Evolutionary conservation across 2,113 vertebrate genomes (phyloP).

Genomic region (Turdus rufiventris): DNA sequence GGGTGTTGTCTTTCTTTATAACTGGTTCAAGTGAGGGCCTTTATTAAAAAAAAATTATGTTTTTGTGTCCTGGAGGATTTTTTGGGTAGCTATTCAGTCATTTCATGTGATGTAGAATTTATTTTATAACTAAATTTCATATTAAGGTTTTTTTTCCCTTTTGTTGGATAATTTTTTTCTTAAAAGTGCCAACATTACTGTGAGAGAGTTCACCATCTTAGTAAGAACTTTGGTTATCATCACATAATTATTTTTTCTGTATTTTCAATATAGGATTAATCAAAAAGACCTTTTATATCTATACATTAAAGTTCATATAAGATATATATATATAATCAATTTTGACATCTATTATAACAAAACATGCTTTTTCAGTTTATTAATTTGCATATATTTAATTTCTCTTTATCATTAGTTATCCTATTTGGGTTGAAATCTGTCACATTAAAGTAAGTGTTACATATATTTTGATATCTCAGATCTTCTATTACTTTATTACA

Average conservation of each 20-base stretch:
- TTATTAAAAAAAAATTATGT: neutral
- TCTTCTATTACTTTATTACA: neutral
- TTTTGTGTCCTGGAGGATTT: neutral
- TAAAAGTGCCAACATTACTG: neutral
- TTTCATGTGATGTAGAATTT: neutral
- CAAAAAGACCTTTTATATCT: neutral
- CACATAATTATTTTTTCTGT: neutral
- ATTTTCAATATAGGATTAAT: neutral
- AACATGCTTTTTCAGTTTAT: neutral
- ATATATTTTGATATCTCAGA: neutral
- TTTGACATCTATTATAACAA: neutral
- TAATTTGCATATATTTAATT: neutral
- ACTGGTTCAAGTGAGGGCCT: neutral
- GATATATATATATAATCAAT: neutral
- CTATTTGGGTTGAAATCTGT: neutral
- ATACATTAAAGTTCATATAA: neutral
- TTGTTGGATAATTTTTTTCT: neutral
- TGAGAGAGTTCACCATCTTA: neutral
- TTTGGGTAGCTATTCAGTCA: neutral
- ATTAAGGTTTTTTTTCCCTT: neutral
- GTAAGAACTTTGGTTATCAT: neutral
- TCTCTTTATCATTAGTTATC: neutral
- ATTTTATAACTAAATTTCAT: neutral
- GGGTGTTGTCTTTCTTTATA: neutral
- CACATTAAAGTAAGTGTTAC: neutral